These are phyloP conservation scores for Syngnathus typhle DNA, from an alignment of 2,113 vertebrate species.

Conservation along the genomic window DNA sequence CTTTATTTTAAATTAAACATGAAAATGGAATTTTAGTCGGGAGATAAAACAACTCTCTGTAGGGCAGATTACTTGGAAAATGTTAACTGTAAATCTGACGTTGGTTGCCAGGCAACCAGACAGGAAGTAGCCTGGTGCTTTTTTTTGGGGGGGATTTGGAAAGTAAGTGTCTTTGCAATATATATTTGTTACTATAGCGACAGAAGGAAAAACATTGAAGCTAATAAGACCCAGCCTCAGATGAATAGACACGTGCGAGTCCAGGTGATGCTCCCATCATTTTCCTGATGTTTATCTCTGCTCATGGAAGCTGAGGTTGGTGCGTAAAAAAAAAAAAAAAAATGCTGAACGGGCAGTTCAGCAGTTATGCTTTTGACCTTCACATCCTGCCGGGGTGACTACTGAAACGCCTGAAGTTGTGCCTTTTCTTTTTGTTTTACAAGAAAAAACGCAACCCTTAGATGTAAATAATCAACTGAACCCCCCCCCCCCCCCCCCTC, in stretches of 20 bases:
- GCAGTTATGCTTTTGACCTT: conserved; percentile 49
- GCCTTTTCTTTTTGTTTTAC: conserved; percentile 9
- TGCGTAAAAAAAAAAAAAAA: conserved; percentile 6
- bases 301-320: conserved; percentile 10
- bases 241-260: conserved; percentile 4
- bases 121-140: too few relatives aligned
- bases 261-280: conserved; percentile 19
- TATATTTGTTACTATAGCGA: background rate
- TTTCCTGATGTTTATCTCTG: conserved; percentile 18
- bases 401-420: conserved; percentile 22
- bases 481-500: background rate
- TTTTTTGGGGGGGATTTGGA: too few relatives aligned
- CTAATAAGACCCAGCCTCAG: background rate
- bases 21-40: background rate
- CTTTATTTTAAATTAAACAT: background rate
- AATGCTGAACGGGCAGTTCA: conserved; percentile 47
- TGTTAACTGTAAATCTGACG: too few relatives aligned
- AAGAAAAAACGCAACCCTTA: background rate
- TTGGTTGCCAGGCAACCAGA: too few relatives aligned
- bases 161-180: too few relatives aligned
- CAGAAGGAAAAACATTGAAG: background rate
- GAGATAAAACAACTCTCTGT: background rate
- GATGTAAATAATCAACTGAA: background rate
- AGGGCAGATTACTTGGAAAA: background rate
- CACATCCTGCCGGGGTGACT: conserved; percentile 25